Evolutionary conservation across 2,797 vertebrate species (phyloP).

Genomic region (Melanotaenia pygmaea): DNA sequence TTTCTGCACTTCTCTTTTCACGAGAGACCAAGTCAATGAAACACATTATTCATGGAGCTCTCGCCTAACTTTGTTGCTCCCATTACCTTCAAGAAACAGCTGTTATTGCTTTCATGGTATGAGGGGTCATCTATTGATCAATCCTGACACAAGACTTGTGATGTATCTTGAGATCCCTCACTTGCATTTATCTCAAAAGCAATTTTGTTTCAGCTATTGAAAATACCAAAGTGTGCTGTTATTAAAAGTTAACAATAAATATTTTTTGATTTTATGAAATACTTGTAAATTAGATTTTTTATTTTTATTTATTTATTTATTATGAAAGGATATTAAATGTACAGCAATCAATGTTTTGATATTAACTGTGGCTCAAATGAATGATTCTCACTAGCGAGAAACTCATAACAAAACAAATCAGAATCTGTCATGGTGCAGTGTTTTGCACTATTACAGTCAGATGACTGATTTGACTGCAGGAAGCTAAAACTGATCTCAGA

Average conservation of each 20-base stretch:
- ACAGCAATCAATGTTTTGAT: neutral
- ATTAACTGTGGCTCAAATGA: neutral
- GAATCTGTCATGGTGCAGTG: neutral
- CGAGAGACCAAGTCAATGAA: slow-evolving; percentile 75
- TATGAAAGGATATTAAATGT: neutral
- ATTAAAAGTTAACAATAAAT: neutral
- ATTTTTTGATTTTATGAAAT: neutral
- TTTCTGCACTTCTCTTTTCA: slow-evolving; percentile 58
- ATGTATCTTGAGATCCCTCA: too few species aligned
- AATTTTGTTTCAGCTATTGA: slow-evolving; percentile 30
- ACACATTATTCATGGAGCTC: slow-evolving; percentile 77
- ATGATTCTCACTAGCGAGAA: neutral
- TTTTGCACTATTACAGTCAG: neutral
- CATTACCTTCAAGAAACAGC: slow-evolving; percentile 68
- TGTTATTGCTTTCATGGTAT: slow-evolving; percentile 76
- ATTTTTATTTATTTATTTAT: too few species aligned
- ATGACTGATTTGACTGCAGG: neutral
- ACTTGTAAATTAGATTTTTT: neutral
- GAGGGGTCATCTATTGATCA: slow-evolving; percentile 57
- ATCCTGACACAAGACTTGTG: slow-evolving; percentile 60
- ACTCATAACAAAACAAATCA: neutral
- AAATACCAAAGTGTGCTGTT: too few species aligned
- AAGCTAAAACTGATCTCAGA: neutral
- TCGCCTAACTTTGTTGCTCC: slow-evolving; percentile 49
- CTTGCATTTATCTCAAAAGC: slow-evolving; percentile 24